Evolutionary conservation across 1,140 invertebrate genomes (phyloP).

Genomic region (Scaptomyza montana): DNA sequence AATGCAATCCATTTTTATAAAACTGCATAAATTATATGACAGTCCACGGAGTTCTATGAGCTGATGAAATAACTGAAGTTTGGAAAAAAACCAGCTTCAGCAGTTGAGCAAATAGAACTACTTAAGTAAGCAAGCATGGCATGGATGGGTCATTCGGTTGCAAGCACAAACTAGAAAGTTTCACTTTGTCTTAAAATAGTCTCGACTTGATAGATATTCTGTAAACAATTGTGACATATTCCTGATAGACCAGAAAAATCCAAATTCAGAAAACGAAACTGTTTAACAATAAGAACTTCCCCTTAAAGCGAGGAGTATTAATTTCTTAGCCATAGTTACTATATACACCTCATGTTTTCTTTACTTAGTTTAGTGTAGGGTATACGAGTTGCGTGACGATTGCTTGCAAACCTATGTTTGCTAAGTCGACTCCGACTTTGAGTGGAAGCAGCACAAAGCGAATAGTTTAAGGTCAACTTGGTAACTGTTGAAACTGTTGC

Average conservation of each 20-base stretch:
- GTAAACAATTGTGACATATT: neutral
- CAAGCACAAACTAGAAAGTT: neutral
- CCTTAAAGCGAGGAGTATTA: no score
- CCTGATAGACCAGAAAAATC: no score
- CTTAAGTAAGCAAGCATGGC: neutral
- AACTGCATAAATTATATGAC: slow-evolving; percentile 41
- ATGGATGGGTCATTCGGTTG: slow-evolving; percentile 19
- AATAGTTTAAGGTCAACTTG: slow-evolving; percentile 44
- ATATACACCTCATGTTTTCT: no score
- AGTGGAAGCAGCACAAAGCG: slow-evolving; percentile 14
- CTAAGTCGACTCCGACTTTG: slow-evolving; percentile 11
- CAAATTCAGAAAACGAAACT: no score
- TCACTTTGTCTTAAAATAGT: neutral
- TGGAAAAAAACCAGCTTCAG: slow-evolving; percentile 28
- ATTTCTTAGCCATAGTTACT: no score
- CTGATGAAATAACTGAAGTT: slow-evolving; percentile 33
- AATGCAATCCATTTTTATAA: neutral
- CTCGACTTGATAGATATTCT: slow-evolving; percentile 3
- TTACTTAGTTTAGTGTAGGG: slow-evolving; percentile 11
- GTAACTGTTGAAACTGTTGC: slow-evolving; percentile 50
- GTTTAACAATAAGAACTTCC: no score
- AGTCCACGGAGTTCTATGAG: slow-evolving; percentile 5
- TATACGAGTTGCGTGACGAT: slow-evolving; percentile 38
- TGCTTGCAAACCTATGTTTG: slow-evolving; percentile 33
- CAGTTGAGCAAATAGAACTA: slow-evolving; percentile 28